Conservation (phyloP, 2,113 vertebrate genomes). For the Gobio gobio region DNA sequence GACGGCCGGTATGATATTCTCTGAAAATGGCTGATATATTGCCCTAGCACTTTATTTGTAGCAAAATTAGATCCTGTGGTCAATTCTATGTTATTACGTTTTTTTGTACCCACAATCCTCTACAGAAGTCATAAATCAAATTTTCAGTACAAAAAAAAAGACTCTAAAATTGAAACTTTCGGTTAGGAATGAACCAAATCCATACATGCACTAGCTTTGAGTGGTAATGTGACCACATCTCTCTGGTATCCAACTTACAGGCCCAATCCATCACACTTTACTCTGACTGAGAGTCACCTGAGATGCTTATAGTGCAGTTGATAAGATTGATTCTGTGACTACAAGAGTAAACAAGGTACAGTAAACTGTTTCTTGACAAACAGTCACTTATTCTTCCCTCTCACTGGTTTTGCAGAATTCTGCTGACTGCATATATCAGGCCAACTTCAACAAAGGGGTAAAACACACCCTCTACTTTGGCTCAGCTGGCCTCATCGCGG, state of each 20-base stretch:
- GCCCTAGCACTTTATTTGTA: not conserved
- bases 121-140: not conserved
- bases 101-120: not conserved
- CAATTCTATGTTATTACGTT: not conserved
- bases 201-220: not conserved
- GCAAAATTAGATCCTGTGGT: not conserved
- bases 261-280: slow-evolving; percentile 25
- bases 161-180: not conserved
- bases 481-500: not conserved
- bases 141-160: not conserved
- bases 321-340: slow-evolving; percentile 40
- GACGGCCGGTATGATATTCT: not conserved
- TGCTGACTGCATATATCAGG: slow-evolving; percentile 1
- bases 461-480: slow-evolving; percentile 39
- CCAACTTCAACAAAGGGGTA: slow-evolving; percentile 28
- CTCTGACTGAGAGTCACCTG: not conserved
- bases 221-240: not conserved
- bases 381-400: slow-evolving; percentile 52
- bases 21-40: not conserved
- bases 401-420: slow-evolving; percentile 12
- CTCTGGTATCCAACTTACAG: not conserved
- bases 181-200: not conserved
- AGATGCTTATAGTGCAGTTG: slow-evolving; percentile 33
- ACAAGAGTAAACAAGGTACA: slow-evolving; percentile 35
- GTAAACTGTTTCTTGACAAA: slow-evolving; percentile 51